Conservation (phyloP, 2,888 invertebrate species). For the Drosophila prostipennis region DNA sequence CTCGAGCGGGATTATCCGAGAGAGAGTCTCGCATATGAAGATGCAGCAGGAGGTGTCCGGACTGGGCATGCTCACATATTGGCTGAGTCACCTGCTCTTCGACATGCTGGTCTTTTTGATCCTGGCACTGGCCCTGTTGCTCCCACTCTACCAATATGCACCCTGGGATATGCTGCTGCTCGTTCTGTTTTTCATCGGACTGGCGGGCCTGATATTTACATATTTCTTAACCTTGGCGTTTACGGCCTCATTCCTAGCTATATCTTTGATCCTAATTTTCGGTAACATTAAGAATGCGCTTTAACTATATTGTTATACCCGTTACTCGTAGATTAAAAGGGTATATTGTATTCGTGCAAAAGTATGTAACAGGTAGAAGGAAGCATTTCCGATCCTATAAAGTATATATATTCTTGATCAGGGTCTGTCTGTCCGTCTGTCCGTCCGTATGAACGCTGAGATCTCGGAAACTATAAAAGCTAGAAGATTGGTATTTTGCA, state of each 20-base stretch:
- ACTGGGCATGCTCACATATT: slow-evolving; percentile 87
- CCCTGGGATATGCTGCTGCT: neutral
- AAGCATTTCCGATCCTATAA: too few relatives aligned
- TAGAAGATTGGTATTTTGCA: too few relatives aligned
- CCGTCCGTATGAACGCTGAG: too few relatives aligned
- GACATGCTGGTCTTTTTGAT: slow-evolving; percentile 29
- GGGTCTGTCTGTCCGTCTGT: too few relatives aligned
- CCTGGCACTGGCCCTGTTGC: neutral
- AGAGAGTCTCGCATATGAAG: slow-evolving; percentile 87
- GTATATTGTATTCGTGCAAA: too few relatives aligned
- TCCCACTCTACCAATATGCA: neutral
- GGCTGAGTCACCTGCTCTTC: slow-evolving; percentile 87
- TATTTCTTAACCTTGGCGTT: slow-evolving; percentile 84
- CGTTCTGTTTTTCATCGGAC: slow-evolving; percentile 15
- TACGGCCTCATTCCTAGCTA: neutral
- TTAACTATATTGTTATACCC: too few relatives aligned
- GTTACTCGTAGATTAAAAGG: too few relatives aligned
- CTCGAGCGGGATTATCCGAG: slow-evolving; percentile 86
- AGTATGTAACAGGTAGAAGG: too few relatives aligned
- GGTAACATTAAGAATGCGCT: too few relatives aligned
- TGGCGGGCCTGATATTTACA: slow-evolving; percentile 9
- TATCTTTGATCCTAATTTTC: neutral
- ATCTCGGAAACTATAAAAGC: too few relatives aligned
- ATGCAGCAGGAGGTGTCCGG: slow-evolving; percentile 90
- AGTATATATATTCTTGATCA: too few relatives aligned